Evolutionary conservation across 2,888 invertebrate genomes (phyloP).

Genomic region (Ichneumoninae sp.): DNA sequence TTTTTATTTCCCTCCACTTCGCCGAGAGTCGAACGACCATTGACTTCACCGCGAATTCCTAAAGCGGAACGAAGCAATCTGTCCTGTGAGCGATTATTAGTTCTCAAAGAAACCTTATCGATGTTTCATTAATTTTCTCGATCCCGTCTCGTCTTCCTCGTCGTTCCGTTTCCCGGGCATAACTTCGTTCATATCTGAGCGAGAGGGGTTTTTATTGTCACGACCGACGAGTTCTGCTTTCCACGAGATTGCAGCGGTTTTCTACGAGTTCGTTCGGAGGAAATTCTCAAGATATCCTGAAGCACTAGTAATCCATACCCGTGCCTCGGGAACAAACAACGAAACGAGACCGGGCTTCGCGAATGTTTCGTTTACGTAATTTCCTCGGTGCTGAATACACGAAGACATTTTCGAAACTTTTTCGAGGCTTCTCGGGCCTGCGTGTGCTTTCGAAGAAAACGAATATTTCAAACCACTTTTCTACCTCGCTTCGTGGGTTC

Average conservation of each 20-base stretch:
- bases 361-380: slow-evolving; percentile 29
- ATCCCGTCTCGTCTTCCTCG: slow-evolving; percentile 57
- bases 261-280: slow-evolving; percentile 2
- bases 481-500: not conserved
- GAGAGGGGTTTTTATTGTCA: slow-evolving; percentile 16
- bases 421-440: not conserved
- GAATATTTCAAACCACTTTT: not conserved
- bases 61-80: slow-evolving; percentile 37
- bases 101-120: slow-evolving; percentile 67
- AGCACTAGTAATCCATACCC: slow-evolving; percentile 31
- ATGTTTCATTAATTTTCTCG: slow-evolving; percentile 70
- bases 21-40: slow-evolving; percentile 7
- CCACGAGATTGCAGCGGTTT: slow-evolving; percentile 16
- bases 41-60: not conserved
- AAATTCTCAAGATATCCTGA: slow-evolving; percentile 19
- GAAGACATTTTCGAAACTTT: not conserved
- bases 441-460: not conserved
- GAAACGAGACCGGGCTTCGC: slow-evolving; percentile 3
- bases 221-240: slow-evolving; percentile 12
- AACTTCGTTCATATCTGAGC: slow-evolving; percentile 23
- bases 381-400: not conserved
- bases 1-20: not conserved
- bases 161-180: slow-evolving; percentile 27
- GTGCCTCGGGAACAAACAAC: slow-evolving; percentile 25
- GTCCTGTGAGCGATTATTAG: slow-evolving; percentile 69